phyloP scores from a whole-genome alignment of 2,888 invertebrate species.

The Deilephila elpenor region DNA sequence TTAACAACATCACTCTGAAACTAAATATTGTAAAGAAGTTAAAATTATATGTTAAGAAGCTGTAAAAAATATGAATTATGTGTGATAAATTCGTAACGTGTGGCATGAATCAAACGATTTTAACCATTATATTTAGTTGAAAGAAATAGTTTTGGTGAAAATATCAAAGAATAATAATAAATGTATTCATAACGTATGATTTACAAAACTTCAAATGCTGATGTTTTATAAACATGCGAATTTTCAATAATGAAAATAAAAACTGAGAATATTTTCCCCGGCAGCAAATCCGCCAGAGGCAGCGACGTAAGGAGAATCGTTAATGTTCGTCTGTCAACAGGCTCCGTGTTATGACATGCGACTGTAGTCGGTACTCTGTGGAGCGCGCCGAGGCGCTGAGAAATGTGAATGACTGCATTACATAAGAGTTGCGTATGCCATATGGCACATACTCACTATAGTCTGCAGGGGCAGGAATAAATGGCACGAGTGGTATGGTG shows the following conservation, averaged over 20 bases:
- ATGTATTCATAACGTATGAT: constrained; percentile 12
- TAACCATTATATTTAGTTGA: constrained; percentile 12
- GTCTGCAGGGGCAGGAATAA: constrained; percentile 3
- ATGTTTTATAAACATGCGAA: constrained; percentile 11
- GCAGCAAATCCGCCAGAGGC: not conserved
- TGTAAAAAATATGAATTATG: constrained; percentile 12
- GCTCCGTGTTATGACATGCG: constrained; percentile 1
- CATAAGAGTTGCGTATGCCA: constrained; percentile 19
- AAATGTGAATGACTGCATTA: constrained; percentile 14
- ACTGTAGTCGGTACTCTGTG: not conserved
- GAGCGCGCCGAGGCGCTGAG: constrained; percentile 5
- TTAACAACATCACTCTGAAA: not conserved
- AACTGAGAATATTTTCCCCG: not conserved
- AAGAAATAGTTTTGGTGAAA: constrained; percentile 8
- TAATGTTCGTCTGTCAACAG: constrained; percentile 4
- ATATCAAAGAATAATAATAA: constrained; percentile 11
- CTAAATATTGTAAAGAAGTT: constrained; percentile 14
- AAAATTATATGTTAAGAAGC: not conserved
- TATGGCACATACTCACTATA: not conserved
- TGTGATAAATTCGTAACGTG: not conserved
- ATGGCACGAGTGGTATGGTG: not conserved
- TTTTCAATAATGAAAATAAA: constrained; percentile 9
- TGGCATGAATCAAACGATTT: not conserved
- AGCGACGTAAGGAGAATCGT: not conserved
- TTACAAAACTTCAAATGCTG: constrained; percentile 13